Conservation (phyloP, 2,797 vertebrate species). For the Sitta carolinensis region DNA sequence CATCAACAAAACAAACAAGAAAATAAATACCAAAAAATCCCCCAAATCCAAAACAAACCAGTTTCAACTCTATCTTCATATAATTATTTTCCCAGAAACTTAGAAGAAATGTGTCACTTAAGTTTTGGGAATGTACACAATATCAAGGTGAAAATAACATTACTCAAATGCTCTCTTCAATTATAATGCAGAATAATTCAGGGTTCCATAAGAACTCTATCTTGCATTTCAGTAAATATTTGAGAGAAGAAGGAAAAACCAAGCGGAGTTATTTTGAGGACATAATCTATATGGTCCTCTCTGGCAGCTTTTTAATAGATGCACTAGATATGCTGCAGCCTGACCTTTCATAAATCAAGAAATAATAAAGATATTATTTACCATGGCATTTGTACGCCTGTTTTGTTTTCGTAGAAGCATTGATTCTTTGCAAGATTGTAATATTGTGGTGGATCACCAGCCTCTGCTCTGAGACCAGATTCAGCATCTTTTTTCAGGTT, state of each 20-base stretch:
- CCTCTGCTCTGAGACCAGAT: not conserved
- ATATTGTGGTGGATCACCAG: not conserved
- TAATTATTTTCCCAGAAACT: not conserved
- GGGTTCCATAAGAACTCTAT: not conserved
- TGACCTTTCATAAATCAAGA: not conserved
- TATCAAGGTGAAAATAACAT: not conserved
- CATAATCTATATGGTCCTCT: not conserved
- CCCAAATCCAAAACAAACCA: not conserved
- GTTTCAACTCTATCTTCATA: not conserved
- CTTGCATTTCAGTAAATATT: not conserved
- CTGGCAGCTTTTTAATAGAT: not conserved
- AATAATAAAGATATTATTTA: not conserved
- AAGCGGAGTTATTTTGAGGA: not conserved
- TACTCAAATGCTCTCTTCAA: not conserved
- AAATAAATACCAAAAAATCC: accelerated
- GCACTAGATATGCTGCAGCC: not conserved
- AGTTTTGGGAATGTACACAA: accelerated
- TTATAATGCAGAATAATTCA: not conserved
- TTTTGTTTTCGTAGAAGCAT: accelerated
- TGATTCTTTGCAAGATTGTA: not conserved
- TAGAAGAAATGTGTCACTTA: not conserved
- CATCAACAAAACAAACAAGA: not conserved
- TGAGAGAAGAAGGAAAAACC: not conserved
- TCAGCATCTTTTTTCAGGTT: not conserved
- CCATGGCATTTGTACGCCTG: accelerated